These are phyloP conservation scores for pig (Sus scrofa) DNA, from an alignment of 2,113 vertebrate genomes.

Conservation along the genomic window T2T-Sscrofa CM000824.6:92391001-92391500, in stretches of 20 bases:
- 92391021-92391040: neutral
- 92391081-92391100: neutral
- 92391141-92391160: neutral
- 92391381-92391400: no score
- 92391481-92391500: neutral
- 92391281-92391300: no score
- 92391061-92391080: neutral
- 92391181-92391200: accelerated
- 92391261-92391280: no score
- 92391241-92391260: no score
- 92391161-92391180: neutral
- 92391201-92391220: no score
- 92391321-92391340: no score
- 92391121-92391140: neutral
- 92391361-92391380: no score
- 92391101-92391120: neutral
- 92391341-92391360: no score
- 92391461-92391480: neutral
- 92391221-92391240: no score
- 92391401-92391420: neutral
- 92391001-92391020: neutral
- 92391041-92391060: neutral
- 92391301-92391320: no score
- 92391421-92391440: neutral
- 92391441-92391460: neutral